Evolutionary conservation across 2,113 vertebrate species (phyloP), one percentile per base, ranked within the genome.

Genomic region (Nothoprocta perdicaria): DNA sequence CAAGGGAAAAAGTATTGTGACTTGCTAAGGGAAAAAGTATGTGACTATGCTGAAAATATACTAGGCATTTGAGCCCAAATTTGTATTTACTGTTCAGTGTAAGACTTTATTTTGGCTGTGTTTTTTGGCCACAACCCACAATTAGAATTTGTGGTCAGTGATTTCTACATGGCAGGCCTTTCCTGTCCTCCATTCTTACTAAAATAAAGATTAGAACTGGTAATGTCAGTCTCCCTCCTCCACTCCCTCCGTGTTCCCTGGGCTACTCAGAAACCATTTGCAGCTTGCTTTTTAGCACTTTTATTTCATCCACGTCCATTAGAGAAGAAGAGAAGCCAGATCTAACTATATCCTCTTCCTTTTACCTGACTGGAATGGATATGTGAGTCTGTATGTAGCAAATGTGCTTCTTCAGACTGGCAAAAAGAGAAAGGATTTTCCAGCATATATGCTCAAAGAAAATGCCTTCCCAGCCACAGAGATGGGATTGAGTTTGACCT

Each of bases 61-160:
- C 12, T 86, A 71, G 48, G n/a, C 0, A 2, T 68, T 63, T 45
- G 23, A 52, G 60, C 12, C 18, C 33, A 5, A 71, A 18, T 26
- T 17, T 38, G 5, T 12, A 9, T 81, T 76, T 62, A 46, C 69
- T 84, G 27, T 48, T 90, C 75, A 61, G 74, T 31, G 27, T 29
- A 9, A 10, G 57, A 65, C 92, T 94, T 95, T 92, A 90, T 93
- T 95, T 96, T 94, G 94, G 92, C 71, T 91, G 45, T 15, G 35
- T 9, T 43, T 75, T 62, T 18, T 80, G 60, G 61, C 79, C 74
- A 71, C 62, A 67, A 46, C 18, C 14, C 0, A 7, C 73, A 84
- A 80, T 27, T 35, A 45, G 57, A n/a, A 21, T 29, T 57, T 16
- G 26, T 4, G 1, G 58, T 31, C 43, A 43, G 61, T 57, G 29